Conservation (phyloP, 2,113 vertebrate species). For the Tetraodon nigroviridis region DNA sequence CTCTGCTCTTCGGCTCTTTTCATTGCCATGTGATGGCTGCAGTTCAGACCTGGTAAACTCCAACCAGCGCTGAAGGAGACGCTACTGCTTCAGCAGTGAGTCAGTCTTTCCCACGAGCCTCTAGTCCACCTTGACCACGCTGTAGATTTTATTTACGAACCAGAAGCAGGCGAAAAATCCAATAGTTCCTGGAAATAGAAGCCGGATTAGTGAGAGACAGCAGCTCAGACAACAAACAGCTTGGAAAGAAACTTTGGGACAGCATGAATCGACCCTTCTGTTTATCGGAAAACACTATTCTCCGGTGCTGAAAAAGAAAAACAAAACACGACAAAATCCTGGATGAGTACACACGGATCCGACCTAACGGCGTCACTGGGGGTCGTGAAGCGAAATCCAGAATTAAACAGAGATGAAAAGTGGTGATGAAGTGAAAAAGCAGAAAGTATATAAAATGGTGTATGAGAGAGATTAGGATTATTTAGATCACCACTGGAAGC, state of each 20-base stretch:
- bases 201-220: background rate
- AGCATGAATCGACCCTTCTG: too few relatives aligned
- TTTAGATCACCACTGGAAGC: conserved; percentile 50
- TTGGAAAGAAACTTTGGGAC: background rate
- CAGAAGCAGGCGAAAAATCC: conserved; percentile 99
- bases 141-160: conserved; percentile 99
- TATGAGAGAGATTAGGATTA: conserved; percentile 58
- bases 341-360: conserved; percentile 27
- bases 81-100: conserved; percentile 19
- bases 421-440: conserved; percentile 35
- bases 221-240: background rate
- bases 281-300: background rate
- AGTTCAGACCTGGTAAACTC: conserved; percentile 43
- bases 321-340: conserved; percentile 31
- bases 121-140: conserved; percentile 98
- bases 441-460: conserved; percentile 30
- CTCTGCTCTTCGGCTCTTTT: conserved; percentile 43
- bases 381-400: conserved; percentile 13
- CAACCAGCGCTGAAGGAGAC: conserved; percentile 30
- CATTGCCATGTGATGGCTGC: conserved; percentile 46
- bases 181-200: conserved; percentile 83
- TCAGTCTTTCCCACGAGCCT: conserved; percentile 29
- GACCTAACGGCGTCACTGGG: conserved; percentile 38
- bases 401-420: conserved; percentile 56
- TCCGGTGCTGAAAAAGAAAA: background rate